These are phyloP conservation scores for Spisula subtruncata DNA, from an alignment of 2,888 invertebrate genomes.

Conservation along the genomic window DNA sequence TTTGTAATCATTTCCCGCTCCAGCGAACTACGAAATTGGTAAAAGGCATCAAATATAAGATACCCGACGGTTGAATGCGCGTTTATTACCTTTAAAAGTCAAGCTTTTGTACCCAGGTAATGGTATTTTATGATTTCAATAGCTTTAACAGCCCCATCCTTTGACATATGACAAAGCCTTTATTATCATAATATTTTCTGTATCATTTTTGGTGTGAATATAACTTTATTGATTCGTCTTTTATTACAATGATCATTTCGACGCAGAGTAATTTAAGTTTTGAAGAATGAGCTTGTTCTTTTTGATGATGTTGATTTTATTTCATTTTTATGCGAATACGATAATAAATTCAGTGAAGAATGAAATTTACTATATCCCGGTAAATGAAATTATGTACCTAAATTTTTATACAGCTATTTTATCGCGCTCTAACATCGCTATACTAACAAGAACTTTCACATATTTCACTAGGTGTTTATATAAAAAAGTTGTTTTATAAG, in stretches of 20 bases:
- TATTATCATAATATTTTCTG: constrained; percentile 59
- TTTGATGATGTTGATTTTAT: constrained; percentile 43
- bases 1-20: constrained; percentile 57
- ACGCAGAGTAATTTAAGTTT: constrained; percentile 41
- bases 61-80: constrained; percentile 1
- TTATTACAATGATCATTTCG: constrained; percentile 38
- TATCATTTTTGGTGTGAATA: constrained; percentile 48
- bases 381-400: constrained; percentile 46
- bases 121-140: constrained; percentile 70
- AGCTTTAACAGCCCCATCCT: constrained; percentile 58
- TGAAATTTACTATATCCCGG: constrained; percentile 34
- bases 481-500: neutral
- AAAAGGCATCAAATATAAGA: constrained; percentile 54
- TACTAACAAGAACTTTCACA: constrained; percentile 16
- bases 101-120: constrained; percentile 64
- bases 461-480: neutral
- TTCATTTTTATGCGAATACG: constrained; percentile 31
- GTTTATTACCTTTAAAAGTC: constrained; percentile 59
- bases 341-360: constrained; percentile 45
- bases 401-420: constrained; percentile 14
- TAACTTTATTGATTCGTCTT: constrained; percentile 43
- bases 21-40: constrained; percentile 63
- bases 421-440: neutral
- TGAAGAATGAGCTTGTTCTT: constrained; percentile 21
- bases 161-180: constrained; percentile 63